phyloP scores from a whole-genome alignment of 2,797 vertebrate genomes.

The Sciaenops ocellatus region DNA sequence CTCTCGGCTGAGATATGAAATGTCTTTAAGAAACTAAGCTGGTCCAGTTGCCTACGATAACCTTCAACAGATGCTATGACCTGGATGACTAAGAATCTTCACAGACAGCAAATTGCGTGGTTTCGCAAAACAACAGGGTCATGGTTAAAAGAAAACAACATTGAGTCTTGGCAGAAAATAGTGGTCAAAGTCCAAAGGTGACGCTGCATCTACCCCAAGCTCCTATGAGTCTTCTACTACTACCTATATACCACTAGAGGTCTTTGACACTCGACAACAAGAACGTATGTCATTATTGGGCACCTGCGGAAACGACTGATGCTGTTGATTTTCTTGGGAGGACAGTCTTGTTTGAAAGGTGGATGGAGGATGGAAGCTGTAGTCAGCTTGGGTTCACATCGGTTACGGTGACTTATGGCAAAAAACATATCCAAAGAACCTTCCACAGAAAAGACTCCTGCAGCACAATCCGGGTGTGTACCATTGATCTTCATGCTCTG shows the following conservation, averaged over 20 bases:
- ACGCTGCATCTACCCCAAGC: background rate
- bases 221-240: background rate
- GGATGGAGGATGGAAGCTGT: background rate
- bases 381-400: constrained; percentile 5
- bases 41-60: no score
- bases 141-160: background rate
- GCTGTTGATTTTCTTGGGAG: background rate
- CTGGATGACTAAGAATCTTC: no score
- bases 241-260: background rate
- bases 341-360: background rate
- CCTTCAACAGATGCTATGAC: no score
- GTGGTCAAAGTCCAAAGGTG: no score
- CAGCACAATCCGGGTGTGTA: background rate
- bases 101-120: background rate
- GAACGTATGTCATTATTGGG: no score
- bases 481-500: background rate
- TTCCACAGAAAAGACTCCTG: background rate
- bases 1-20: no score
- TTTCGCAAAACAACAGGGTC: background rate
- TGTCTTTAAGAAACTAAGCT: no score
- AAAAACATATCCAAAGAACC: constrained; percentile 3
- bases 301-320: constrained; percentile 10
- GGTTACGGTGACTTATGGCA: background rate
- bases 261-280: background rate
- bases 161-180: background rate